phyloP scores from a whole-genome alignment of 2,113 vertebrate species.

The Aptenodytes forsteri region DNA sequence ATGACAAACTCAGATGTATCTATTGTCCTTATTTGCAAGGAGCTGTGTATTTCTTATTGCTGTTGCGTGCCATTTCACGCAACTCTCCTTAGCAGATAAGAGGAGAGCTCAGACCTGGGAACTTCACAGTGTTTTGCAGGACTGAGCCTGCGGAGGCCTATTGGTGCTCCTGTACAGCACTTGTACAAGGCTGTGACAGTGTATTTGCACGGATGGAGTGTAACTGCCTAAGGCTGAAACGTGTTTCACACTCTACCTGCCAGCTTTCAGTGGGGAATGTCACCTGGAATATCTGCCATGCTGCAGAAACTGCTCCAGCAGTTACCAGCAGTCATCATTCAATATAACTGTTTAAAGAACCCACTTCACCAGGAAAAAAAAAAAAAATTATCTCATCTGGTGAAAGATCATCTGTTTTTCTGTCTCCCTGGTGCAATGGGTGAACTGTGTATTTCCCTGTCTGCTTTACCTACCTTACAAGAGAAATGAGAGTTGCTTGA shows the following conservation, averaged over 20 bases:
- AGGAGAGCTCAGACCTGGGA: background rate
- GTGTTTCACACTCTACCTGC: background rate
- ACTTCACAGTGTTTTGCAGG: background rate
- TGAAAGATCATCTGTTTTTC: background rate
- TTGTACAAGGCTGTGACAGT: background rate
- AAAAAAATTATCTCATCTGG: background rate
- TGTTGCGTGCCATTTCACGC: background rate
- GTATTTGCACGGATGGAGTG: fast-evolving
- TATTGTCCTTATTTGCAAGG: background rate
- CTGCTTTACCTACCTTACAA: background rate
- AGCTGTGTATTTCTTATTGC: background rate
- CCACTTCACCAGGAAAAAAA: background rate
- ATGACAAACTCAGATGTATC: background rate
- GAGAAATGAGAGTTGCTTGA: background rate
- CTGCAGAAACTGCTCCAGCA: background rate
- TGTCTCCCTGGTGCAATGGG: background rate
- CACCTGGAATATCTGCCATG: background rate
- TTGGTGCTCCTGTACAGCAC: background rate
- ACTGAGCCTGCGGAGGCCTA: background rate
- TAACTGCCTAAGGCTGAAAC: background rate
- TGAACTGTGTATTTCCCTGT: background rate
- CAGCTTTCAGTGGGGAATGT: background rate
- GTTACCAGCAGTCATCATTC: background rate
- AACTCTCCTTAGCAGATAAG: background rate
- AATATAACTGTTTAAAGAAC: background rate